Conservation (phyloP, 2,797 vertebrate genomes). For the Tachyglossus aculeatus region DNA sequence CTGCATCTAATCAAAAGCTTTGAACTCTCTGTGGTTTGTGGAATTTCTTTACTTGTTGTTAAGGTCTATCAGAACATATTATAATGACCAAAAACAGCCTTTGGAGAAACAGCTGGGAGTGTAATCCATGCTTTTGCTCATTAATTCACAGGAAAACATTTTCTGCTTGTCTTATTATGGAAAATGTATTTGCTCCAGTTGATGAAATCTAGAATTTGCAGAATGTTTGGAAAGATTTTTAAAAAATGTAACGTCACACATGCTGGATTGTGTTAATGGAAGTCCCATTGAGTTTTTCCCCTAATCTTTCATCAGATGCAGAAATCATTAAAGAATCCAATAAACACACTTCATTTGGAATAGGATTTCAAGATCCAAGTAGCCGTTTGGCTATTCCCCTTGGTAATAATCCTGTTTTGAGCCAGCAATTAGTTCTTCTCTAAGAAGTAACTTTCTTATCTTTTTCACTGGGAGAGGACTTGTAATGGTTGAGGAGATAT, state of each 20-base stretch:
- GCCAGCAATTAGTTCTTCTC: slow-evolving; percentile 47
- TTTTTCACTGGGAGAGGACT: too few species aligned
- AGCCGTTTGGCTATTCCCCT: neutral
- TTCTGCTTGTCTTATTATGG: slow-evolving; percentile 54
- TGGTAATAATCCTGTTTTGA: slow-evolving; percentile 26
- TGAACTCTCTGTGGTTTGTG: slow-evolving; percentile 69
- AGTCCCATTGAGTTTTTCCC: slow-evolving; percentile 56
- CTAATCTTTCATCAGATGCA: slow-evolving; percentile 60
- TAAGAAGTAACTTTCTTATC: slow-evolving; percentile 25
- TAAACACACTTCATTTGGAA: slow-evolving; percentile 44
- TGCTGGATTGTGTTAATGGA: slow-evolving; percentile 45
- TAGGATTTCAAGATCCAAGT: slow-evolving; percentile 46
- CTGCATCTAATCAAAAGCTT: slow-evolving; percentile 74
- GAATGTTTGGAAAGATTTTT: slow-evolving; percentile 22
- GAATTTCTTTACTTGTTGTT: slow-evolving; percentile 69
- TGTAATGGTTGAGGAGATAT: too few species aligned
- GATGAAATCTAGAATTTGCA: slow-evolving; percentile 30
- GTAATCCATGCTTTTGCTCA: slow-evolving; percentile 73
- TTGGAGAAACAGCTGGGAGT: slow-evolving; percentile 62
- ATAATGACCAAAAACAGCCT: slow-evolving; percentile 75
- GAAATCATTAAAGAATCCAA: slow-evolving; percentile 35
- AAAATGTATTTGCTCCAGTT: slow-evolving; percentile 46
- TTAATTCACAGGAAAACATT: slow-evolving; percentile 69
- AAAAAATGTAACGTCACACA: slow-evolving; percentile 52
- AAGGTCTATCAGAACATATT: slow-evolving; percentile 80